Base-by-base conservation (phyloP, 2,113 vertebrate genomes). In the Gobiocypris rarus region DNA sequence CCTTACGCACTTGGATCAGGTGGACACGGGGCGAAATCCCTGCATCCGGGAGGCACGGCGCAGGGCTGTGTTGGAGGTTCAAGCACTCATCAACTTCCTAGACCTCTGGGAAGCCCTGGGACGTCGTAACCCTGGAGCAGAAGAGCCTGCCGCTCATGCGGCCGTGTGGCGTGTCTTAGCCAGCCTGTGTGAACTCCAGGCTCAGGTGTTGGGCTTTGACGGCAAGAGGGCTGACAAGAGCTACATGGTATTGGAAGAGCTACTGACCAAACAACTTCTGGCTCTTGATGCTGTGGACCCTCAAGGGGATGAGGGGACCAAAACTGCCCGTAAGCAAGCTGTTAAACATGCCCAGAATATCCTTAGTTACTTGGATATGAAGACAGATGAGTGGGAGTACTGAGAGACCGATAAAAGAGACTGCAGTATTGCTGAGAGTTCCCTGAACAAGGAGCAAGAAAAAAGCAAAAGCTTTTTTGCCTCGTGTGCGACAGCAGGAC, bases 301-400 rank as follows among this genome's bases (percentile, higher is more conserved):
- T 0, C 95, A 96, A 84, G 98, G 98, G 0, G 95, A 99, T 0
- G 96, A 96, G 86, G 89, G 83, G 14, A 96, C 96, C 52, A 99
- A 99, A 89, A 90, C 91, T 61, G 96, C 97, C 38, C 92, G 98
- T 59, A 99, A 98, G 79, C 97, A 99, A 92, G 97, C 98, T 0
- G 98, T 99, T 75, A 98, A 96, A 91, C 96, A 98, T 0, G 97
- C 97, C 5, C 98, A 99, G 93, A 98, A 97, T 91, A 97, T 97
- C 89, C 97, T 99, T 79, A 95, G 95, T 94, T 98, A 98, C 76
- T 94, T 99, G 78, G 97, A 99, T 94, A 94, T 98, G 94, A 99
- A 98, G 91, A 98, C 98, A 0, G 98, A 99, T 80, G 96, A 98
- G 87, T 98, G 97, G 97, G 97, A 99, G 86, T 99, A 99, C 89